Conservation (phyloP, 2,113 vertebrate species). For the Picathartes gymnocephalus region DNA sequence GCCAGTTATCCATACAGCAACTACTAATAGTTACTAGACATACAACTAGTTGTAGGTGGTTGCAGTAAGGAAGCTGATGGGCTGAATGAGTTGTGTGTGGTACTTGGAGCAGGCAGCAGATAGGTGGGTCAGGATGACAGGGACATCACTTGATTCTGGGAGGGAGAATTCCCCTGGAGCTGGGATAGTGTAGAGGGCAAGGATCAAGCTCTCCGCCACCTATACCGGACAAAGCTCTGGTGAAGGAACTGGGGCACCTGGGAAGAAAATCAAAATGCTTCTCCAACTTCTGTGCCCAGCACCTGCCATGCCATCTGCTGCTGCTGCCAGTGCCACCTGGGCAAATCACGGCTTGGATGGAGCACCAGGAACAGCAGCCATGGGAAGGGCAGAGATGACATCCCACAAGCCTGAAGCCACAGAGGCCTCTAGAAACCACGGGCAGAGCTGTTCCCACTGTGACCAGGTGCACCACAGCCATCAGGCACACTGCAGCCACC, state of each 20-base stretch:
- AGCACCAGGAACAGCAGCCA: neutral
- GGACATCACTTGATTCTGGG: neutral
- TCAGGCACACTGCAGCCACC: neutral
- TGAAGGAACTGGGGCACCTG: conserved; percentile 1
- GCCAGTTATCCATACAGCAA: neutral
- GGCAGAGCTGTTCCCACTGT: neutral
- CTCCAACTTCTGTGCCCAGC: neutral
- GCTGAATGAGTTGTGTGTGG: neutral
- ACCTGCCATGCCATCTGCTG: conserved; percentile 55
- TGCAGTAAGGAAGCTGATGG: neutral
- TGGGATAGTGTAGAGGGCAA: neutral
- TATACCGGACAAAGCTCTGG: neutral
- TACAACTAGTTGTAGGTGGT: neutral
- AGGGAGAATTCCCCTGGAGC: neutral
- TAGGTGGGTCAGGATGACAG: neutral
- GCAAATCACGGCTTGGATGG: neutral
- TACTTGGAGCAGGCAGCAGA: neutral
- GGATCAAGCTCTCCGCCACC: neutral
- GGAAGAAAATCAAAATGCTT: neutral
- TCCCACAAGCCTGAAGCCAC: neutral
- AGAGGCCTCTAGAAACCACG: neutral
- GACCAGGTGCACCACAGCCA: neutral
- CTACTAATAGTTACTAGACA: neutral
- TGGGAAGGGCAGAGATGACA: conserved; percentile 2
- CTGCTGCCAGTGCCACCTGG: conserved; percentile 36